These are phyloP conservation scores for Drosophila seguyi DNA, from an alignment of 1,140 invertebrate genomes.

Conservation along the genomic window DNA sequence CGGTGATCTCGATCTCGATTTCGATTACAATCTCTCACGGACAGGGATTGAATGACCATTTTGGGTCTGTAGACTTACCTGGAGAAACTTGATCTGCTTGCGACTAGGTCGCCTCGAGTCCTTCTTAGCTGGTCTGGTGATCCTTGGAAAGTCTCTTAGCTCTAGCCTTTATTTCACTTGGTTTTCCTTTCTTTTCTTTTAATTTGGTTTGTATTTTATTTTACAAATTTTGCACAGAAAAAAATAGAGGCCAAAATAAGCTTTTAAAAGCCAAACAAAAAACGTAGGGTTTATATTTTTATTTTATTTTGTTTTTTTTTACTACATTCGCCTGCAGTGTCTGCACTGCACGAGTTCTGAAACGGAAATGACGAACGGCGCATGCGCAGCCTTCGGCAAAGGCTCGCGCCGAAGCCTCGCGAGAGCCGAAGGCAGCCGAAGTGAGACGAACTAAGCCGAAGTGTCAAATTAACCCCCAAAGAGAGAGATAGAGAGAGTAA, in stretches of 20 bases:
- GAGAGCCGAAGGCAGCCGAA: background rate
- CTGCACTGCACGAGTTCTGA: slow-evolving; percentile 65
- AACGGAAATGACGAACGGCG: slow-evolving; percentile 68
- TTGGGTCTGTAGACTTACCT: slow-evolving; percentile 16
- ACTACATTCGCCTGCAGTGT: slow-evolving; percentile 47
- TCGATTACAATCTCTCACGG: background rate
- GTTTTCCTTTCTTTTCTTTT: background rate
- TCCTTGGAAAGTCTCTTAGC: background rate
- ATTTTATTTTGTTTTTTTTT: background rate
- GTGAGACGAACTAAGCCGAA: slow-evolving; percentile 5
- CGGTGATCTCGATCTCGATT: slow-evolving; percentile 15
- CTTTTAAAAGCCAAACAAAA: slow-evolving; percentile 7
- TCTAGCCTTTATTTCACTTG: background rate
- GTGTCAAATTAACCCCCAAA: slow-evolving; percentile 19
- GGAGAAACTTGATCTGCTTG: slow-evolving; percentile 44
- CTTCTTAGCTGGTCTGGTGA: background rate
- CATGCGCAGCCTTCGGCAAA: slow-evolving; percentile 35
- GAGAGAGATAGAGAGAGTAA: background rate
- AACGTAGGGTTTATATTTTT: background rate
- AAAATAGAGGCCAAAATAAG: slow-evolving; percentile 26
- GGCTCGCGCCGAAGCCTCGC: slow-evolving; percentile 7
- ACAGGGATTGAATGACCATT: slow-evolving; percentile 31
- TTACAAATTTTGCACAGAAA: slow-evolving; percentile 22
- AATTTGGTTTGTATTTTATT: background rate
- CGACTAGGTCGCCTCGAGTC: slow-evolving; percentile 60